Conservation (phyloP, 1,140 invertebrate species). For the Aphelinus atriplicis region DNA sequence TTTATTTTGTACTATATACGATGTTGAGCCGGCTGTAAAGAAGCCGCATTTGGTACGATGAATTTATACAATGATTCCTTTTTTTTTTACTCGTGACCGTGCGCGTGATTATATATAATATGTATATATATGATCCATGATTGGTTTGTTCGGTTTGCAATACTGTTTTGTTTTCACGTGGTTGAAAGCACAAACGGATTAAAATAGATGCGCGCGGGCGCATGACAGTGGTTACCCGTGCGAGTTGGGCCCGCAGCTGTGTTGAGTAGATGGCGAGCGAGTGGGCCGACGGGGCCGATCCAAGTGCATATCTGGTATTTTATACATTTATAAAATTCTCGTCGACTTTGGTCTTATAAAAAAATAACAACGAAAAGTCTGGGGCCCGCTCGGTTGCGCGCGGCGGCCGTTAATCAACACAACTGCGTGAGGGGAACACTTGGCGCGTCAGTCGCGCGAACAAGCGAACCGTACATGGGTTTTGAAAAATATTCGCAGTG, state of each 20-base stretch:
- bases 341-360: conserved; percentile 25
- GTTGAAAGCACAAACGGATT: conserved; percentile 13
- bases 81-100: conserved; percentile 33
- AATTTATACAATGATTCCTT: conserved; percentile 49
- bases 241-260: too few relatives aligned
- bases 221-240: too few relatives aligned
- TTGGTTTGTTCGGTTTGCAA: neutral
- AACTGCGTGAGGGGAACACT: too few relatives aligned
- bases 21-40: conserved; percentile 60
- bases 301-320: neutral
- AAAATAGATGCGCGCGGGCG: neutral
- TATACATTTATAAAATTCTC: neutral
- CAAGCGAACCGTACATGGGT: too few relatives aligned
- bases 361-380: too few relatives aligned
- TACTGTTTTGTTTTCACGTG: neutral
- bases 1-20: conserved; percentile 68
- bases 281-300: too few relatives aligned
- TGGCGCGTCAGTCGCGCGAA: too few relatives aligned
- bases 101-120: conserved; percentile 26
- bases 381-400: too few relatives aligned
- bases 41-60: conserved; percentile 56
- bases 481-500: too few relatives aligned
- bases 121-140: neutral
- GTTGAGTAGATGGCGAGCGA: too few relatives aligned
- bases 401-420: too few relatives aligned